Conservation (phyloP, 2,113 vertebrate genomes). For the Tetraodon nigroviridis region DNA sequence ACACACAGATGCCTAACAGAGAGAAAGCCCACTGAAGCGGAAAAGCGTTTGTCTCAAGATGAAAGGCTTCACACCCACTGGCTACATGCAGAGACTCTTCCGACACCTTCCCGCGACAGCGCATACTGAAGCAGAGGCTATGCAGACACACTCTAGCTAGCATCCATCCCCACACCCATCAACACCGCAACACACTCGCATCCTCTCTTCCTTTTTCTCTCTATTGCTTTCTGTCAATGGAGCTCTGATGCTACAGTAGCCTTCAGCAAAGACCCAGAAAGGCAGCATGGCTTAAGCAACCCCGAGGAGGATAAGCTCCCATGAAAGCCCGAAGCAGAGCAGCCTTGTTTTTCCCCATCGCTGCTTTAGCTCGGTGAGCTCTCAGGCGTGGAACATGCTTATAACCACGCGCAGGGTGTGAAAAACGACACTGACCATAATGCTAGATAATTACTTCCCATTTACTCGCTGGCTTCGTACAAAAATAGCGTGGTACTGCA, state of each 20-base stretch:
- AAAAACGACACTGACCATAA: constrained; percentile 73
- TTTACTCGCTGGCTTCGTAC: constrained; percentile 68
- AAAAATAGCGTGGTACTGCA: constrained; percentile 74
- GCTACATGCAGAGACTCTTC: constrained; percentile 73
- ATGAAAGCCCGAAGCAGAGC: constrained; percentile 56
- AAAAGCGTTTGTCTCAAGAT: constrained; percentile 76
- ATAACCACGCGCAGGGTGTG: constrained; percentile 60
- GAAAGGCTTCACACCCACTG: constrained; percentile 78
- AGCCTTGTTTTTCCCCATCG: constrained; percentile 50
- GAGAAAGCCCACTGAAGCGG: constrained; percentile 67
- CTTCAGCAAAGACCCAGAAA: constrained; percentile 43
- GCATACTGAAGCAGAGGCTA: constrained; percentile 67
- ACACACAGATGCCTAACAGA: constrained; percentile 49
- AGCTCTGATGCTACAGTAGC: constrained; percentile 57
- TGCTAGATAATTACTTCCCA: constrained; percentile 78
- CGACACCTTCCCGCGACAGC: constrained; percentile 75
- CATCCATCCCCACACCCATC: constrained; percentile 72
- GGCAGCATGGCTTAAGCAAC: constrained; percentile 56
- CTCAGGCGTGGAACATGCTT: constrained; percentile 63
- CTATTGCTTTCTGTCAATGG: constrained; percentile 51
- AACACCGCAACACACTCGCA: constrained; percentile 66
- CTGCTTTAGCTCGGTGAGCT: constrained; percentile 52
- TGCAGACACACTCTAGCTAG: constrained; percentile 67
- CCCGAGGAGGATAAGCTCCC: constrained; percentile 56
- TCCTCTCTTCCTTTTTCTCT: constrained; percentile 58